Evolutionary conservation across 2,797 vertebrate genomes (phyloP).

Genomic region (Yasuhikotakia modesta): DNA sequence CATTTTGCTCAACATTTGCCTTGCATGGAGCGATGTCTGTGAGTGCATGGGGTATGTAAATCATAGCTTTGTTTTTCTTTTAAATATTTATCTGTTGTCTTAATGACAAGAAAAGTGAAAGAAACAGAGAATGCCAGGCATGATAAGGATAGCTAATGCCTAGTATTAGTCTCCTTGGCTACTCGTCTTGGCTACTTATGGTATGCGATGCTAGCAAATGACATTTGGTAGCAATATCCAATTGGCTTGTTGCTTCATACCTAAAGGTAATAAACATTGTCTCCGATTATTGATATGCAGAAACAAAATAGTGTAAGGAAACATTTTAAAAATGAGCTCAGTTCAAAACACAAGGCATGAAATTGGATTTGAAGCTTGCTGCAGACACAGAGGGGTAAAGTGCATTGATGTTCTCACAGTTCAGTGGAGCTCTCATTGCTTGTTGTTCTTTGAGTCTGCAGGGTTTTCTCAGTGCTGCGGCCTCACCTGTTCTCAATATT

Average conservation of each 20-base stretch:
- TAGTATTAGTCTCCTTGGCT: conserved; percentile 35
- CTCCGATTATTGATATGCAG: conserved; percentile 19
- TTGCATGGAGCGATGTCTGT: conserved; percentile 23
- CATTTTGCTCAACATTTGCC: conserved; percentile 26
- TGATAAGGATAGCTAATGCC: conserved; percentile 35
- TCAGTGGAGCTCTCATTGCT: conserved; percentile 49
- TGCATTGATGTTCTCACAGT: conserved; percentile 21
- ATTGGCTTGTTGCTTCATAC: conserved; percentile 14
- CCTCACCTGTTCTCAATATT: conserved; percentile 57
- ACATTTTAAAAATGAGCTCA: conserved; percentile 14
- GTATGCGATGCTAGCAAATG: neutral
- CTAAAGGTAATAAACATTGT: conserved; percentile 19
- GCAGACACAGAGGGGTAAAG: conserved; percentile 16
- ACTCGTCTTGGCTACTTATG: conserved; percentile 32
- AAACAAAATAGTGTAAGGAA: conserved; percentile 26
- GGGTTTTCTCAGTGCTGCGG: conserved; percentile 44
- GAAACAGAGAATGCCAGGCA: conserved; percentile 16
- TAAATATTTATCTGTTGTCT: conserved; percentile 55
- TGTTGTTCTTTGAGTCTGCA: conserved; percentile 35
- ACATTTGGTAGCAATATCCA: neutral
- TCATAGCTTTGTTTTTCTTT: conserved; percentile 31
- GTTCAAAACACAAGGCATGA: conserved; percentile 31
- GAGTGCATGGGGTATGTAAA: conserved; percentile 34
- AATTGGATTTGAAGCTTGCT: conserved; percentile 33
- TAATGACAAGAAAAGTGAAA: conserved; percentile 7